phyloP scores from a whole-genome alignment of 2,888 invertebrate genomes.

The Caenorhabditis sp. region DNA sequence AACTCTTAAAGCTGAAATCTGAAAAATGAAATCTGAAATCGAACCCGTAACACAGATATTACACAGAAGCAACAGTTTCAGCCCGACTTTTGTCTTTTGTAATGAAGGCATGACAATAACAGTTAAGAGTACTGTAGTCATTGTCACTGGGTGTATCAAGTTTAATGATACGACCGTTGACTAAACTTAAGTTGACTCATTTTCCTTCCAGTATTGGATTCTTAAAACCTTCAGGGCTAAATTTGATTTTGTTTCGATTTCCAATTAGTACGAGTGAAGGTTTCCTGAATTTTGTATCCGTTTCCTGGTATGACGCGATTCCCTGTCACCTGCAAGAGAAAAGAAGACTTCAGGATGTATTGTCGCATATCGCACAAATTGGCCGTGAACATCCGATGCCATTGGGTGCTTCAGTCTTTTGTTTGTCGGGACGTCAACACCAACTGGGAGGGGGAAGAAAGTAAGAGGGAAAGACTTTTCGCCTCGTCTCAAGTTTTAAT shows the following conservation, averaged over 20 bases:
- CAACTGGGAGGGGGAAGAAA: conserved; percentile 36
- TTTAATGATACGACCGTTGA: conserved; percentile 53
- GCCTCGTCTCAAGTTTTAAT: conserved; percentile 43
- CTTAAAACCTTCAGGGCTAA: not conserved
- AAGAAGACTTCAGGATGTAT: conserved; percentile 20
- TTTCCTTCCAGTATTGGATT: conserved; percentile 37
- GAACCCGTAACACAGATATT: not conserved
- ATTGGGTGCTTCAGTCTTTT: conserved; percentile 52
- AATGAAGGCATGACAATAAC: conserved; percentile 35
- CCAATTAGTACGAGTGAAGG: not conserved
- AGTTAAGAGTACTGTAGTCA: conserved; percentile 42
- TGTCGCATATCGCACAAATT: conserved; percentile 47
- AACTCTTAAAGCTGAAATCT: too few species aligned
- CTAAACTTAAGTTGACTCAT: conserved; percentile 54
- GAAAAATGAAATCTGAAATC: not conserved
- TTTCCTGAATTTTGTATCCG: not conserved
- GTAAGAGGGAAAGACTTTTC: conserved; percentile 55
- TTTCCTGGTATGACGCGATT: not conserved
- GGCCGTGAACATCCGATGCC: conserved; percentile 62
- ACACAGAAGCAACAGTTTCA: too few species aligned
- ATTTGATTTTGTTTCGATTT: not conserved
- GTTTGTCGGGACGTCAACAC: conserved; percentile 33
- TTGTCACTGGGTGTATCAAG: conserved; percentile 27
- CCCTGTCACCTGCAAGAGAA: not conserved
- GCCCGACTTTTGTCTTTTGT: not conserved